phyloP scores from a whole-genome alignment of 1,140 invertebrate species.

The Bombus terrestris region DNA sequence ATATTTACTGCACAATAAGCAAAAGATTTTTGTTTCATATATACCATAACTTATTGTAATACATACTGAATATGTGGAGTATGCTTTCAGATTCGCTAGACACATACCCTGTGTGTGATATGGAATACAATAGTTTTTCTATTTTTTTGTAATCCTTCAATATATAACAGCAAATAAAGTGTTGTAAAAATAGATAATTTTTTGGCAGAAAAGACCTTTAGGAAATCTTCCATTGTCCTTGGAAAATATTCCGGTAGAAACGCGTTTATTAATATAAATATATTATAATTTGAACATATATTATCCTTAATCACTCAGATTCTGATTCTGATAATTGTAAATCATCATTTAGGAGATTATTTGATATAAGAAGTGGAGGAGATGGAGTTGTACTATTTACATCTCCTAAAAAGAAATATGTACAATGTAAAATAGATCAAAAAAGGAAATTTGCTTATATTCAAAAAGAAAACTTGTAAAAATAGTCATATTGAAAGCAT shows the following conservation, averaged over 20 bases:
- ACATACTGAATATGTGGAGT: slow-evolving; percentile 8
- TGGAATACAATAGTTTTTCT: neutral
- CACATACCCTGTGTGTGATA: neutral
- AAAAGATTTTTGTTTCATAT: slow-evolving; percentile 5
- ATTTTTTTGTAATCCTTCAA: neutral
- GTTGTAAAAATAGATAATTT: neutral
- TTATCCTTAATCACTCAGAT: slow-evolving; percentile 82
- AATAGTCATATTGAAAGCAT: slow-evolving; percentile 41
- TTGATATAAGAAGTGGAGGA: slow-evolving; percentile 81
- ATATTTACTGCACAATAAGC: slow-evolving; percentile 22
- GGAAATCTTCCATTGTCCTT: neutral
- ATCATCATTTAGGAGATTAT: slow-evolving; percentile 88
- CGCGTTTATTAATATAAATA: neutral
- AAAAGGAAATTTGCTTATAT: slow-evolving; percentile 33
- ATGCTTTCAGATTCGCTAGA: neutral
- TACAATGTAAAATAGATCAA: neutral
- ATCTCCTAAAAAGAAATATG: slow-evolving; percentile 72
- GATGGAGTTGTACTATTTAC: slow-evolving; percentile 75
- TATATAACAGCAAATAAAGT: neutral
- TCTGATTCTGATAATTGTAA: slow-evolving; percentile 90
- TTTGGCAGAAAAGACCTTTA: neutral
- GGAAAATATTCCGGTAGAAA: slow-evolving; percentile 1
- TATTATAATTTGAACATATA: neutral
- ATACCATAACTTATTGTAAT: slow-evolving; percentile 6
- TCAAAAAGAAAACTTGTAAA: slow-evolving; percentile 8